A percentile compares a stretch with the other conserved stretches of the same genome.
phyloP scores from a whole-genome alignment of 2,888 invertebrate genomes.

The Leptopilina syphax region DNA sequence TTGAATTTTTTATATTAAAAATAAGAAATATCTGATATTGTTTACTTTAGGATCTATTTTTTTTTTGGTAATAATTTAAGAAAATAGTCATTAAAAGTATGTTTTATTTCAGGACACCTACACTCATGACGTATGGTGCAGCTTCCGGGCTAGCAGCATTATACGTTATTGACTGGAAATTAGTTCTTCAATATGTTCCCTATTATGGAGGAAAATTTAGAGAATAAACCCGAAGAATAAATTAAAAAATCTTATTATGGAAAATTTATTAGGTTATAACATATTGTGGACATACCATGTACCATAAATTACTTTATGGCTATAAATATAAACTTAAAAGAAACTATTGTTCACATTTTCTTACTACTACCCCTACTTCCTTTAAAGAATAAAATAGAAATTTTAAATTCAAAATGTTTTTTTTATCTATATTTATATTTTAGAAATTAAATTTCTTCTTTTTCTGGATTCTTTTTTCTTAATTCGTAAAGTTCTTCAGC shows the following conservation, averaged over 20 bases:
- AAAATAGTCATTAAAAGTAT: not conserved
- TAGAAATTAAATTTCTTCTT: not conserved
- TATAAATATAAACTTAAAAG: not conserved
- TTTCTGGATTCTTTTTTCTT: not conserved
- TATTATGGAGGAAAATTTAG: slow-evolving; percentile 27
- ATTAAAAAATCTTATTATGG: not conserved
- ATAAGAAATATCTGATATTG: too few relatives aligned
- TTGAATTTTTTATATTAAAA: not conserved
- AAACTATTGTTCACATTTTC: not conserved
- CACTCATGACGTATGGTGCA: not conserved
- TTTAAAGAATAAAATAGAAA: not conserved
- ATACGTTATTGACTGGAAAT: slow-evolving; percentile 16
- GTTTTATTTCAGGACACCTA: slow-evolving; percentile 16
- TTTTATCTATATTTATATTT: not conserved
- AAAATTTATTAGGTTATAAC: slow-evolving; percentile 17
- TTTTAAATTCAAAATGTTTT: not conserved
- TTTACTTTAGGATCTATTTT: not conserved
- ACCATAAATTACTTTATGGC: not conserved
- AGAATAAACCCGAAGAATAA: not conserved
- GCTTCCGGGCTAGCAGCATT: not conserved
- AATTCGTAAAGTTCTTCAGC: not conserved
- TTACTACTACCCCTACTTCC: not conserved
- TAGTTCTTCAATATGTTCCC: slow-evolving; percentile 3
- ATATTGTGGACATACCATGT: not conserved
- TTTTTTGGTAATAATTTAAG: not conserved